Evolutionary conservation across 2,113 vertebrate genomes (phyloP).

Genomic region (Orthonyx spaldingii): DNA sequence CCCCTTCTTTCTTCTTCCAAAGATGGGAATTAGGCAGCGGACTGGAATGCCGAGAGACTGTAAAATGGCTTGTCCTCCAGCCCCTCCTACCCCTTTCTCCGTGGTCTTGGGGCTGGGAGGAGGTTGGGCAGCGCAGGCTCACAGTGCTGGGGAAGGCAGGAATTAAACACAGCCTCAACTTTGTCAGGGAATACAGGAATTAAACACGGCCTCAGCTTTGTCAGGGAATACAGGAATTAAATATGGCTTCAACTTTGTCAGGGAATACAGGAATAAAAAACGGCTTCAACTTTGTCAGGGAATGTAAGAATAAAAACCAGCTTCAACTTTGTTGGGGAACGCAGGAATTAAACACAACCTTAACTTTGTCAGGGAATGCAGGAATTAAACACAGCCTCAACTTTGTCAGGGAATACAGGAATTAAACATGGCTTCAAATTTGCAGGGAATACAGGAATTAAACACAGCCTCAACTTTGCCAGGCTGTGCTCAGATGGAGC

Average conservation of each 20-base stretch:
- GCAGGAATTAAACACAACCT: not conserved
- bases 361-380: not conserved
- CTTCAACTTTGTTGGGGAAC: not conserved
- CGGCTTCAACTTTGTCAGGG: accelerated
- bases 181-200: not conserved
- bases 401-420: not conserved
- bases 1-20: slow-evolving; percentile 26
- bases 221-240: not conserved
- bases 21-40: slow-evolving; percentile 54
- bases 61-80: slow-evolving; percentile 30
- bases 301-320: not conserved
- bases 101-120: not conserved
- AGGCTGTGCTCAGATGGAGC: not conserved
- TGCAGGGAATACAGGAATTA: not conserved
- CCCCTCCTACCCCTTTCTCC: not conserved
- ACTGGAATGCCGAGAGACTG: slow-evolving; percentile 48
- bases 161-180: not conserved
- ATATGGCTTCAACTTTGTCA: accelerated
- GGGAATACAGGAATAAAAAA: not conserved
- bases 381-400: not conserved
- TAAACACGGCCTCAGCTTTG: not conserved
- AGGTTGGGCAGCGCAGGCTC: not conserved
- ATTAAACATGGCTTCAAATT: accelerated
- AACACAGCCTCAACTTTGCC: not conserved
- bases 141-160: not conserved